Evolutionary conservation across 2,888 invertebrate genomes (phyloP).

Genomic region (Siphlonurus alternatus): DNA sequence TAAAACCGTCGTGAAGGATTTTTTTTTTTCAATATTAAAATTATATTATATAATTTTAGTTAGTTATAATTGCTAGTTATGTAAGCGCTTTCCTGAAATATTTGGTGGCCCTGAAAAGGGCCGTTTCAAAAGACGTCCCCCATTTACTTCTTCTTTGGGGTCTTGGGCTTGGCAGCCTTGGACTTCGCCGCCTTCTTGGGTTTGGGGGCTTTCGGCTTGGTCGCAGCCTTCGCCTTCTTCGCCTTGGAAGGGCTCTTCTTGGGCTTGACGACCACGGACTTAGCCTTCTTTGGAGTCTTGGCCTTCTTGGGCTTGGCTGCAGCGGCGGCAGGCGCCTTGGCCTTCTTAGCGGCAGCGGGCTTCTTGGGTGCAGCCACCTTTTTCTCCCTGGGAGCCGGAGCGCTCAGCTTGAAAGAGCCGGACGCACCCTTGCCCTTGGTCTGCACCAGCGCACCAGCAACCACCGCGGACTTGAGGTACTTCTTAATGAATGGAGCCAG

Average conservation of each 20-base stretch:
- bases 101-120: too few relatives aligned
- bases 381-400: background rate
- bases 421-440: background rate
- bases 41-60: too few relatives aligned
- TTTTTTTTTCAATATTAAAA: too few relatives aligned
- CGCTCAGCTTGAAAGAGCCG: background rate
- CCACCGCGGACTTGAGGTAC: slow-evolving; percentile 38
- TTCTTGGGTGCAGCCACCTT: background rate
- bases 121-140: too few relatives aligned
- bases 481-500: slow-evolving; percentile 39
- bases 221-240: background rate
- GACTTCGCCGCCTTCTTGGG: background rate
- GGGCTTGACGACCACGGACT: background rate
- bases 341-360: background rate
- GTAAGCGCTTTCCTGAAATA: too few relatives aligned
- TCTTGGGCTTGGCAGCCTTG: background rate
- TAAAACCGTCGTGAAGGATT: too few relatives aligned
- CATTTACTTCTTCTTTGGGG: background rate
- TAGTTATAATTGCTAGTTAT: too few relatives aligned
- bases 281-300: background rate
- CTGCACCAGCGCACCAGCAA: slow-evolving; percentile 21
- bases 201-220: background rate
- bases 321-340: background rate
- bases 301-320: background rate
- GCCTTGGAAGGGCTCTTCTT: too few relatives aligned